Percentiles rank a stretch among this genome's conserved stretches.
Conservation (phyloP, 1,140 invertebrate species). For the Lucilia cuprina region DNA sequence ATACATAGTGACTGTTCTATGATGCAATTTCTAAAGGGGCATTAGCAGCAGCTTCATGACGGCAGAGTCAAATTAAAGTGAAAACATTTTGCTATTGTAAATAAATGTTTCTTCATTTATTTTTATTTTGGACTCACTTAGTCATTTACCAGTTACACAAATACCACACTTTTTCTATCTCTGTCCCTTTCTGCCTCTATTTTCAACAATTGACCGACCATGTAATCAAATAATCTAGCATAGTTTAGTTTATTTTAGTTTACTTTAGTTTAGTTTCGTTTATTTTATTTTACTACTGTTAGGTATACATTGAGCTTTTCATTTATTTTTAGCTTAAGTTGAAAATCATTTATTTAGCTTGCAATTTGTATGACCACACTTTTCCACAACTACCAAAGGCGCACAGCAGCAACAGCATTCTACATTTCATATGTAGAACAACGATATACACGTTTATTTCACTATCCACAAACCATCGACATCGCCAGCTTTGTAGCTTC, state of each 20-base stretch:
- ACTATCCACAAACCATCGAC: not conserved
- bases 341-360: not conserved
- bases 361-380: not conserved
- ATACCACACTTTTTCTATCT: not conserved
- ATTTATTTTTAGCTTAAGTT: not conserved
- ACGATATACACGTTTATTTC: not conserved
- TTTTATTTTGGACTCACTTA: not conserved
- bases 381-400: not conserved
- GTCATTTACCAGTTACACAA: constrained; percentile 4
- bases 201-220: not conserved
- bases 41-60: not conserved
- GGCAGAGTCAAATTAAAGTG: not conserved
- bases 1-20: too few species aligned
- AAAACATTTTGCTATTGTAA: constrained; percentile 22
- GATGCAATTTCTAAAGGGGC: too few species aligned
- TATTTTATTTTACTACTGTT: not conserved
- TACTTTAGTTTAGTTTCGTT: not conserved
- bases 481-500: not conserved
- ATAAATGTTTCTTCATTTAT: constrained; percentile 34
- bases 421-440: not conserved
- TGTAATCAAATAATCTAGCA: constrained; percentile 21
- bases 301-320: not conserved
- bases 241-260: not conserved
- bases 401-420: not conserved
- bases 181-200: not conserved